phyloP scores from a whole-genome alignment of 2,113 vertebrate genomes.

The Clarias batrachus region DNA sequence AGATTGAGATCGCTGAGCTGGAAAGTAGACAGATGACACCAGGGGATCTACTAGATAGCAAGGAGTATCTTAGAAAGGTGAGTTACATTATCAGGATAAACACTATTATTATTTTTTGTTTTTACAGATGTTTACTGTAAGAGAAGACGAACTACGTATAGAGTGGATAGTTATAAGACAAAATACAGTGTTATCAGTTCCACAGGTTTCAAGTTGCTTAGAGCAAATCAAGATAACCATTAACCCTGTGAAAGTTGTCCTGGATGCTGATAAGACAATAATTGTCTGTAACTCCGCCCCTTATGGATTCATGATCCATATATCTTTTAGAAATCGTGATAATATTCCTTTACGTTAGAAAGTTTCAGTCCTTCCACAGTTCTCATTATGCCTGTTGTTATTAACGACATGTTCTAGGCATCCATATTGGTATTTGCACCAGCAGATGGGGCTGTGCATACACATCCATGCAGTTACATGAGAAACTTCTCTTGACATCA shows the following conservation, averaged over 20 bases:
- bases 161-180: neutral
- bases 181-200: neutral
- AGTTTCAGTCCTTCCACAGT: neutral
- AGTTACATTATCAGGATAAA: constrained; percentile 7
- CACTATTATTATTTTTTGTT: neutral
- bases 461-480: no score
- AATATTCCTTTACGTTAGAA: neutral
- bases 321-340: neutral
- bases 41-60: constrained; percentile 43
- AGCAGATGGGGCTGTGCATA: constrained; percentile 31
- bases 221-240: neutral
- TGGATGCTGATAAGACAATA: neutral
- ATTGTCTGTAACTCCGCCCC: neutral
- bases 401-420: neutral
- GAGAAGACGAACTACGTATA: neutral
- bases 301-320: neutral
- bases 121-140: neutral
- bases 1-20: constrained; percentile 68
- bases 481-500: neutral
- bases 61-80: constrained; percentile 53
- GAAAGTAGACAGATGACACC: constrained; percentile 49
- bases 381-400: neutral
- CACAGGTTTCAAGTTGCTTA: neutral
- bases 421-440: neutral
- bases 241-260: neutral